These are phyloP conservation scores for Diachrysia chrysitis DNA, from an alignment of 2,888 invertebrate species.

Conservation along the genomic window DNA sequence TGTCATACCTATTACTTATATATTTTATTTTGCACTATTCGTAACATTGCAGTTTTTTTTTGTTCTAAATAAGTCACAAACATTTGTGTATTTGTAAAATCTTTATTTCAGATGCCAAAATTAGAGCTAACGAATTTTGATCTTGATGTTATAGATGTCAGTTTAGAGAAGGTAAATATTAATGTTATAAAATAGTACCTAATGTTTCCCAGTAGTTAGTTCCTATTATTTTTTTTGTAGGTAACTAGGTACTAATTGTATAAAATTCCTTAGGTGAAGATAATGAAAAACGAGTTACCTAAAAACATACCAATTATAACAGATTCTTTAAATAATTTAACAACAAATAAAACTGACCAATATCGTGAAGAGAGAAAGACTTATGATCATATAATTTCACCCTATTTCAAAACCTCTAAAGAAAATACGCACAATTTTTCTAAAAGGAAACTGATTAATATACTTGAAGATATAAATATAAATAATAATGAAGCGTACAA, in stretches of 20 bases:
- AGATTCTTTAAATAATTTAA: slow-evolving; percentile 41
- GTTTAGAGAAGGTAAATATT: slow-evolving; percentile 79
- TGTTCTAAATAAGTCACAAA: not conserved
- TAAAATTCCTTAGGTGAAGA: slow-evolving; percentile 61
- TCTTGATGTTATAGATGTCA: slow-evolving; percentile 70
- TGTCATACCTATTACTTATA: not conserved
- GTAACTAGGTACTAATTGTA: not conserved
- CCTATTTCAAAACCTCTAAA: slow-evolving; percentile 65
- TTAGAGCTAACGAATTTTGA: slow-evolving; percentile 70
- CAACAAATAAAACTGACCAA: slow-evolving; percentile 44
- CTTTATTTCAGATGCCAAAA: slow-evolving; percentile 74
- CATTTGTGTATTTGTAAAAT: not conserved
- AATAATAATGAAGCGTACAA: slow-evolving; percentile 68
- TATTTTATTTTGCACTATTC: not conserved
- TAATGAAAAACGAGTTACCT: slow-evolving; percentile 64
- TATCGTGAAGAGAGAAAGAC: slow-evolving; percentile 45
- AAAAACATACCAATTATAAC: slow-evolving; percentile 47
- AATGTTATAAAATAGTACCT: no score
- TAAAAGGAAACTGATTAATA: slow-evolving; percentile 78
- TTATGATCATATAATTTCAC: slow-evolving; percentile 59
- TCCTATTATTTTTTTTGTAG: no score
- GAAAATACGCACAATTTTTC: slow-evolving; percentile 67
- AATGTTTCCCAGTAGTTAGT: not conserved
- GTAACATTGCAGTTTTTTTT: not conserved
- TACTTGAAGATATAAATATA: slow-evolving; percentile 78